Evolutionary conservation across 1,140 invertebrate genomes (phyloP), one percentile per base, ranked within the genome.

Genomic region (Subanguina moxae): DNA sequence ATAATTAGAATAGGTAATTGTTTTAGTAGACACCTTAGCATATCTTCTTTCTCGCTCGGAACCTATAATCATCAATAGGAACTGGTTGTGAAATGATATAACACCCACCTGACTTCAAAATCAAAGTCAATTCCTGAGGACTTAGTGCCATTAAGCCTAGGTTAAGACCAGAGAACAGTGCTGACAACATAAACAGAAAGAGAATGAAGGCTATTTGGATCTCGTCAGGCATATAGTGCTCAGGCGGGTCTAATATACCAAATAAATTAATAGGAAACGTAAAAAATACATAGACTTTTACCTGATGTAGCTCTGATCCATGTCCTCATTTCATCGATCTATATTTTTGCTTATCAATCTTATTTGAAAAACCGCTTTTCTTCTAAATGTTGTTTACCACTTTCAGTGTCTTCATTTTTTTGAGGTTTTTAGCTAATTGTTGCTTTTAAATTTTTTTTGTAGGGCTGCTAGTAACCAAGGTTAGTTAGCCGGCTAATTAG

Each of bases 101-200:
- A 67, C 27, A 57, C 52, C 7, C n/a, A 79, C 80, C 80, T 8
- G 71, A 77, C 25, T 80, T 78, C 23, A 73, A 48, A 64, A 80
- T 81, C 15, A 80, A 62, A 27, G 64, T 74, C 52, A 80, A 67
- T 64, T 80, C 78, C 15, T 83, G 78, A n/a, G 74, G 74, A 11
- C 75, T 71, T 78, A 98, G 84, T 0, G 94, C 88, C 94, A 99
- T 96, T 13, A 99, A 85, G 5, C 95, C 95, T 1, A 98, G 86
- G 84, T 97, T 99, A 3, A 99, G 85, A 1, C 95, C 95, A 38
- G 92, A 94, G 80, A 95, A 95, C 0, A 95, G 83, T 0, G 93
- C 91, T 0, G 94, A 97, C 68, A 97, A 89, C 56, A 84, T 85
- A 17, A 97, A 85, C 70, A 94, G 90, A 1, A 88, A 75, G 9